phyloP scores from a whole-genome alignment of 2,888 invertebrate species.

The Microctonus brassicae region DNA sequence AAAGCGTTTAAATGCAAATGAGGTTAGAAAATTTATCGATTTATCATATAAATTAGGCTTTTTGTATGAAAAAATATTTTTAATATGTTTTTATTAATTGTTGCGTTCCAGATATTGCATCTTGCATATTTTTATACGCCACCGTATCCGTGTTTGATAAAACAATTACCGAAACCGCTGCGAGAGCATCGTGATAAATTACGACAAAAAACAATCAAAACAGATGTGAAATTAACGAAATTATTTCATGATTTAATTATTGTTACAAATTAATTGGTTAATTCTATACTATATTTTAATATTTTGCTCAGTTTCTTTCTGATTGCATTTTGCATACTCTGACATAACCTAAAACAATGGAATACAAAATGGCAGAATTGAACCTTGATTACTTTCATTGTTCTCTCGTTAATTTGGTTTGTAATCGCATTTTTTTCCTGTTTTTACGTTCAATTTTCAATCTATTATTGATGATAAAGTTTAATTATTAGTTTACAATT shows the following conservation, averaged over 20 bases:
- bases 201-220: slow-evolving; percentile 60
- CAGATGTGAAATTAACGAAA: slow-evolving; percentile 50
- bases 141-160: slow-evolving; percentile 76
- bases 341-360: background rate
- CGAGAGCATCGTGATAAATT: slow-evolving; percentile 60
- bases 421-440: background rate
- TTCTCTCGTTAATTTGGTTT: background rate
- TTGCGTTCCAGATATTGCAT: slow-evolving; percentile 76
- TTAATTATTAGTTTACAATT: background rate
- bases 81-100: background rate
- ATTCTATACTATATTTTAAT: background rate
- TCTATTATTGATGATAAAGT: no score
- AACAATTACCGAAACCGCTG: slow-evolving; percentile 79
- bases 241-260: slow-evolving; percentile 58
- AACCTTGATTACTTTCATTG: background rate
- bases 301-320: background rate
- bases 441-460: background rate
- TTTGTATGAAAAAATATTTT: background rate
- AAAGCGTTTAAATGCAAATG: slow-evolving; percentile 80
- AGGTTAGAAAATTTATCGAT: slow-evolving; percentile 70
- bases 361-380: background rate
- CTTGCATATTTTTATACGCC: slow-evolving; percentile 81
- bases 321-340: background rate
- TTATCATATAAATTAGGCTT: background rate
- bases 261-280: background rate